A percentile compares a stretch with the other conserved stretches of the same genome.
These are phyloP conservation scores for Zaprionus davidi DNA, from an alignment of 1,140 invertebrate genomes.

Conservation along the genomic window DNA sequence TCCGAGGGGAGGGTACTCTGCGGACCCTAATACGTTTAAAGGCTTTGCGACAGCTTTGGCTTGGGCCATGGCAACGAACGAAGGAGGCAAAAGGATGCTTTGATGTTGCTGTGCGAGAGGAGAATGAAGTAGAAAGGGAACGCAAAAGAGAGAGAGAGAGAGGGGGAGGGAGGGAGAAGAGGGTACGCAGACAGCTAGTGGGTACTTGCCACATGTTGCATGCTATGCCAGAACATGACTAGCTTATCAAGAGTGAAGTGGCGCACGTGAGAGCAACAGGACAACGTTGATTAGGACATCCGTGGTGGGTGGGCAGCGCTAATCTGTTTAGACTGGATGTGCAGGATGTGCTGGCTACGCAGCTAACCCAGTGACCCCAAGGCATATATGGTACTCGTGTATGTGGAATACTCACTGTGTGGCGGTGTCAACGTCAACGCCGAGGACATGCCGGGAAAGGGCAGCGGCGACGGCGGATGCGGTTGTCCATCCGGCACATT, in stretches of 20 bases:
- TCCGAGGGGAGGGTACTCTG: too few species aligned
- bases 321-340: slow-evolving; percentile 20
- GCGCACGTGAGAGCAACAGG: slow-evolving; percentile 18
- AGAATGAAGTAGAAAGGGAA: background rate
- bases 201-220: slow-evolving; percentile 69
- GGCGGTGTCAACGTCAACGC: slow-evolving; percentile 91
- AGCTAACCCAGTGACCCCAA: slow-evolving; percentile 68
- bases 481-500: slow-evolving; percentile 77
- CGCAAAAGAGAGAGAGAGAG: background rate
- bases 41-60: slow-evolving; percentile 72
- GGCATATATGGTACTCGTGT: background rate
- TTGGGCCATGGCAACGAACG: slow-evolving; percentile 44
- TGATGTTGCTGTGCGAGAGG: slow-evolving; percentile 40
- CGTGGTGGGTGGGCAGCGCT: slow-evolving; percentile 5
- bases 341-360: slow-evolving; percentile 8
- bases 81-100: slow-evolving; percentile 59
- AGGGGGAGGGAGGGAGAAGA: background rate
- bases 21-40: slow-evolving; percentile 68
- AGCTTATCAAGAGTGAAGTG: slow-evolving; percentile 41
- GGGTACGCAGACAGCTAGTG: background rate
- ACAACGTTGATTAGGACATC: slow-evolving; percentile 56
- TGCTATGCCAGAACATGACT: slow-evolving; percentile 25
- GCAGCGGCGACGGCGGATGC: slow-evolving; percentile 86
- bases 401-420: slow-evolving; percentile 87
- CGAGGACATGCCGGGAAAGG: slow-evolving; percentile 89